A percentile compares a stretch with the other conserved stretches of the same genome.
Evolutionary conservation across 2,888 invertebrate species (phyloP).

Genomic region (Shargacucullia verbasci): DNA sequence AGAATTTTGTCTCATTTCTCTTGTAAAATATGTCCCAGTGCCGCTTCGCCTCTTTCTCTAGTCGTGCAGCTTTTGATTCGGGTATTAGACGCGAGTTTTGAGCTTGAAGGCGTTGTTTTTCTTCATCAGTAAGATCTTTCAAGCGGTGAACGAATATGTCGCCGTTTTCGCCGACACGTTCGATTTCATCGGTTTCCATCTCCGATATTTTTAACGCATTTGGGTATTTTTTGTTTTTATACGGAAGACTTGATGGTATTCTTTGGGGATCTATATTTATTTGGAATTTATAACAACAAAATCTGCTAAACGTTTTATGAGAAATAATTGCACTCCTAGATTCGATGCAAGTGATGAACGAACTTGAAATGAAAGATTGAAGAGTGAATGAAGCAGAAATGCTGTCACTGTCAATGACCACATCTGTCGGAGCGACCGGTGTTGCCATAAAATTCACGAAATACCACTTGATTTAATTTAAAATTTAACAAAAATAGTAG

Average conservation of each 20-base stretch:
- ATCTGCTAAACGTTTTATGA: too few relatives aligned
- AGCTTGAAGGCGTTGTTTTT: constrained; percentile 89
- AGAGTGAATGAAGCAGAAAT: too few relatives aligned
- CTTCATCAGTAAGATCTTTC: constrained; percentile 89
- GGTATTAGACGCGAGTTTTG: constrained; percentile 90
- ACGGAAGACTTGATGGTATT: not conserved
- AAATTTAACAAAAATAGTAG: too few relatives aligned
- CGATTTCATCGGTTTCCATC: constrained; percentile 80
- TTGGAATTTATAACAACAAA: too few relatives aligned
- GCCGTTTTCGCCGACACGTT: constrained; percentile 59
- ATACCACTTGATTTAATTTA: too few relatives aligned
- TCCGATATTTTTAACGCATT: not conserved
- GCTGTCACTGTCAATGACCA: too few relatives aligned
- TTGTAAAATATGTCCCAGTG: constrained; percentile 99
- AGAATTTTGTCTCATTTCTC: constrained; percentile 97
- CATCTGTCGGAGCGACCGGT: too few relatives aligned
- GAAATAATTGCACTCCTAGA: too few relatives aligned
- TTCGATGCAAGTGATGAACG: too few relatives aligned
- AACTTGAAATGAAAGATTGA: too few relatives aligned
- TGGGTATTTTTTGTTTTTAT: not conserved
- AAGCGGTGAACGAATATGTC: constrained; percentile 78
- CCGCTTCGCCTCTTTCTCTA: constrained; percentile 95
- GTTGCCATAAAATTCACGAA: too few relatives aligned
- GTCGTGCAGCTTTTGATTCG: constrained; percentile 92
- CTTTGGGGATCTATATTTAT: constrained; percentile 6